Base-by-base conservation (phyloP, 2,888 invertebrate species). In the Timema podura region DNA sequence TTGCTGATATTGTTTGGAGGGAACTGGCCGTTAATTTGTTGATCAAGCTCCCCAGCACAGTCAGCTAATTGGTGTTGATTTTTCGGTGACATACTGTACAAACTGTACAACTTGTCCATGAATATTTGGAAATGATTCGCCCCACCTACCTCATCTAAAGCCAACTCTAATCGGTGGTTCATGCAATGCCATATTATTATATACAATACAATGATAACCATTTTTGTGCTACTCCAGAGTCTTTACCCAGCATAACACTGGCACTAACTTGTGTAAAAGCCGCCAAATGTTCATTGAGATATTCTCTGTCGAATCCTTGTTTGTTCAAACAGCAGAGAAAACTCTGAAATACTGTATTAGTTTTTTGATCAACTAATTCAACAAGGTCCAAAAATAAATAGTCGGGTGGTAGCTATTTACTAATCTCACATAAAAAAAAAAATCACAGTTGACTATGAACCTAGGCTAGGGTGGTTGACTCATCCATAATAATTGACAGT, bases 41-140 rank as follows among this genome's bases (percentile, higher is more conserved):
- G 57, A 30, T 57, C 5, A 30, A 57, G 57, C 57, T 57, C 57
- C 30, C 7, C n/a, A 57, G 15, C 15, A 13, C 57, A 57, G 9
- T 57, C 57, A 57, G 57, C 57, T 57, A 57, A 57, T n/a, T 57
- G 57, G 57, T n/a, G 15, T 57, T 57, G 57, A 57, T 57, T 57
- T 30, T 16, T 57, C 9, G 57, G n/a, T 15, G 57, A 57, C 57
- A 13, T 57, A 13, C 8, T 13, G 15, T 13, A 57, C 57, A n/a
- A 8, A 57, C 16, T n/a, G 57, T 57, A 57, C 30, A 57, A 57
- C 30, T 57, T 13, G 57, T 57, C 57, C 57, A 57, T n/a, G 5
- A 57, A 57, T 57, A 57, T 57, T 9, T 57, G 13, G 30, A 57
- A 7, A 57, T 57, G 57, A 1, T 57, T 57, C 54, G 16, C 54